Evolutionary conservation across 2,888 invertebrate genomes (phyloP), one percentile per base, ranked within the genome.

Genomic region (Cantharis lateralis): DNA sequence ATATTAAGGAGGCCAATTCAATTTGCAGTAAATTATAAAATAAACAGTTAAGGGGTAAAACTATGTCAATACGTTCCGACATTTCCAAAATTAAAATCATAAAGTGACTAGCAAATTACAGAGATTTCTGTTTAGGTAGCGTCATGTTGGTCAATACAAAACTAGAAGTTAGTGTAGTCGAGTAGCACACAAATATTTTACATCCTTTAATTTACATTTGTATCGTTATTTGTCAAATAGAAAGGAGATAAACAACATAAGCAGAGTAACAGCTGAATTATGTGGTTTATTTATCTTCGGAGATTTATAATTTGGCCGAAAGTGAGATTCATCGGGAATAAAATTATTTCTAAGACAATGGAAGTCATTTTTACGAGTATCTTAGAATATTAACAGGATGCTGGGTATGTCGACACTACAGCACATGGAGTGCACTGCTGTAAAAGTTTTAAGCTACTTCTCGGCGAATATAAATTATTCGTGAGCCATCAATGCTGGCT

Each of bases 401-500:
- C 68, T 74, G 20, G 69, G 68, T 62, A 26, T 72, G 77, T 74
- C 77, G 77, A 77, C 77, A 74, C 71, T 71, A 77, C 74, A 75
- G 48, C 48, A 48, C 48, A 48, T 48, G 72, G 74, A 77, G 77
- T 77, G 74, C 72, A 75, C 70, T 72, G 75, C 72, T 76, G 76
- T 80, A 83, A 83, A 85, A 86, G 81, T 86, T 85, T 85, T 84
- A 83, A 85, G 84, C 83, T 82, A 84, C 86, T 85, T 66, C 84
- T 86, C 85, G 84, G 84, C 83, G 82, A 78, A 79, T 81, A 87
- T 87, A 85, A 87, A 86, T 87, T 83, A 87, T 86, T 86, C 86
- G 82, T 79, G 80, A 82, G 82, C 84, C 86, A 85, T 86, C 86
- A 84, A 85, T 84, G 84, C 82, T 82, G 84, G 82, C 82, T 79